A percentile compares a stretch with the other conserved stretches of the same genome.
Evolutionary conservation across 2,888 invertebrate species (phyloP).

Genomic region (Dermolepida albohirtum): DNA sequence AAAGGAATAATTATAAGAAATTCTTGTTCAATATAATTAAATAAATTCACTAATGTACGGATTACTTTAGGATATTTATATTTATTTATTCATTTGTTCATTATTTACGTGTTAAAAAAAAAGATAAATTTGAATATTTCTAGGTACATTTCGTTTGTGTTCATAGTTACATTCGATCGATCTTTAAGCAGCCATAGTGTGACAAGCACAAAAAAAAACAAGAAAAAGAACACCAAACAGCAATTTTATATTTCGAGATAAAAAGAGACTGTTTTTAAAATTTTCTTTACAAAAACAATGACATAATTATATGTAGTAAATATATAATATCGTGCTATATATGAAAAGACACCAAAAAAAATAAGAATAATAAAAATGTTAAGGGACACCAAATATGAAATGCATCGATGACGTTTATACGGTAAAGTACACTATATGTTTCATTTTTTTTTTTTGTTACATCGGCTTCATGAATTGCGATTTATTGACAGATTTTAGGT

Average conservation of each 20-base stretch:
- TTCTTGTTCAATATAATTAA: no score
- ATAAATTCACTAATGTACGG: no score
- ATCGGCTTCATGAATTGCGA: slow-evolving; percentile 38
- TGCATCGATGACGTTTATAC: no score
- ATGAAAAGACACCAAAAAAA: slow-evolving; percentile 25
- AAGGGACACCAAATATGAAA: no score
- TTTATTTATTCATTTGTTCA: no score
- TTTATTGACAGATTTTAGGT: slow-evolving; percentile 49
- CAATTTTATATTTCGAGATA: slow-evolving; percentile 39
- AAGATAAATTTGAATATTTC: slow-evolving; percentile 19
- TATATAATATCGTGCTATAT: not conserved
- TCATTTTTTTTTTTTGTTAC: slow-evolving; percentile 13
- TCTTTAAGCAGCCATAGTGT: no score
- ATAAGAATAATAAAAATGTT: no score
- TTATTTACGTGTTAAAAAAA: no score
- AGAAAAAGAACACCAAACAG: slow-evolving; percentile 37
- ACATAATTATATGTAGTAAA: no score
- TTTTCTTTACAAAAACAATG: slow-evolving; percentile 26
- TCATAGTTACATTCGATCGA: slow-evolving; percentile 4
- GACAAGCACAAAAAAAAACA: slow-evolving; percentile 11
- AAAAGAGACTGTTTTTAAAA: slow-evolving; percentile 27
- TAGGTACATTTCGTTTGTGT: slow-evolving; percentile 41
- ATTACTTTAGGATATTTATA: no score
- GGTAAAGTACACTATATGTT: no score
- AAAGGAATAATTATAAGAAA: no score